Evolutionary conservation across 2,797 vertebrate genomes (phyloP), one percentile per base, ranked within the genome.

Genomic region (Zalophus californianus): DNA sequence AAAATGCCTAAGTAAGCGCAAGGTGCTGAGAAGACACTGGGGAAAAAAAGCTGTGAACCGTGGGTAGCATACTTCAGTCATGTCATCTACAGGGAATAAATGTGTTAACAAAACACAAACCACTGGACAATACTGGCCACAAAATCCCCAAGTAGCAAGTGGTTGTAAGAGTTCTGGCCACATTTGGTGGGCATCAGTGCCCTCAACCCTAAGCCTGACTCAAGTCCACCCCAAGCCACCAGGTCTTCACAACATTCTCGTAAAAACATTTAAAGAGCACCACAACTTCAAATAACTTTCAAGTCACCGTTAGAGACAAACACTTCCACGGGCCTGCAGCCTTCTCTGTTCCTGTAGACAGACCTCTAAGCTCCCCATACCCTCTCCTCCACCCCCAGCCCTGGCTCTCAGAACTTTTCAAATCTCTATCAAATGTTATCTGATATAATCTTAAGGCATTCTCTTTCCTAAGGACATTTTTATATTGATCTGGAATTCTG

Each of bases 91-190:
- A 60, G 6, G 18, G 52, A 91, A 86, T 20, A 50, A 35, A 94
- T 84, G 5, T 75, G 20, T 80, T 87, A 92, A 92, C 86, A 90
- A 92, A 95, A 38, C 52, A 80, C 32, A 80, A 90, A 66, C 13
- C 56, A 68, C 0, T 2, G 62, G 52, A 85, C 38, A 64, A 23
- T 25, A 52, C 0, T 4, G 38, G n/a, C 29, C 88, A 75, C 0
- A 0, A 58, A 95, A 52, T 70, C 58, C 56, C 56, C 38, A 66
- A 52, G 41, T 10, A 35, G 35, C 78, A 29, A 86, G 44, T 25
- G 50, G n/a, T 15, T 32, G 38, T 62, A 68, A 86, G 60, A 83
- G 35, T 60, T 96, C 80, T 29, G n/a, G 66, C 77, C 78, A 16
- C 25, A 15, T 79, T 52, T 15, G 14, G 10, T 32, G 32, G 38